Conservation (phyloP, 2,888 invertebrate genomes). For the Drosophila demipolita region DNA sequence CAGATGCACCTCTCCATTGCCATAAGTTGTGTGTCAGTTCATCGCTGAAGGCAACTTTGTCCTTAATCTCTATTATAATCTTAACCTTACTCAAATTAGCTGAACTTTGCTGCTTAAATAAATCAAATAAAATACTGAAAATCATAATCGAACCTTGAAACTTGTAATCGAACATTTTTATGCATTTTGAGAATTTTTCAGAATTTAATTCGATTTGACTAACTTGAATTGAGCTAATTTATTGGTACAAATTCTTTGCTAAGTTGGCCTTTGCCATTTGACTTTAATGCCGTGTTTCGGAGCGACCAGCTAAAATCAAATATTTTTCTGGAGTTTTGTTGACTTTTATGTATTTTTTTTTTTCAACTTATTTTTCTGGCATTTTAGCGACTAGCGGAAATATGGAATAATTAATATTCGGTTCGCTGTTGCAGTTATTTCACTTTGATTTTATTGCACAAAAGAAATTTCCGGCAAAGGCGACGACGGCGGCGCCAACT, state of each 20-base stretch:
- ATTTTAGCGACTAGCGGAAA: conserved; percentile 63
- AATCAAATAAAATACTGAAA: too few species aligned
- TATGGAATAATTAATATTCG: conserved; percentile 65
- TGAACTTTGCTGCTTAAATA: not conserved
- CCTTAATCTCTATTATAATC: too few species aligned
- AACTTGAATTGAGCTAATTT: not conserved
- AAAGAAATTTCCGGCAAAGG: conserved; percentile 74
- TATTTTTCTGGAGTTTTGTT: conserved; percentile 24
- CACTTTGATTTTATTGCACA: conserved; percentile 37
- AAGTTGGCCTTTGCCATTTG: conserved; percentile 16
- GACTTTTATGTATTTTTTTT: not conserved
- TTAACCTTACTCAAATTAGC: not conserved
- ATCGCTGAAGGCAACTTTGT: too few species aligned
- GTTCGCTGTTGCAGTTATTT: conserved; percentile 37
- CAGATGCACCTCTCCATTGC: not conserved
- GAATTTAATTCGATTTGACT: not conserved
- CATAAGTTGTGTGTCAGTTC: not conserved
- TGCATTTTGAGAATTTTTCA: not conserved
- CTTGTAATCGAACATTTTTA: too few species aligned
- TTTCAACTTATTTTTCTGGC: conserved; percentile 15
- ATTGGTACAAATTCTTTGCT: not conserved
- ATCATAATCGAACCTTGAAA: too few species aligned
- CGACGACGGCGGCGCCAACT: conserved; percentile 29
- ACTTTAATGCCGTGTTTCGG: not conserved
- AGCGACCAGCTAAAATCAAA: conserved; percentile 22